These are phyloP conservation scores for Cylas formicarius DNA, from an alignment of 1,140 invertebrate species.

Conservation along the genomic window DNA sequence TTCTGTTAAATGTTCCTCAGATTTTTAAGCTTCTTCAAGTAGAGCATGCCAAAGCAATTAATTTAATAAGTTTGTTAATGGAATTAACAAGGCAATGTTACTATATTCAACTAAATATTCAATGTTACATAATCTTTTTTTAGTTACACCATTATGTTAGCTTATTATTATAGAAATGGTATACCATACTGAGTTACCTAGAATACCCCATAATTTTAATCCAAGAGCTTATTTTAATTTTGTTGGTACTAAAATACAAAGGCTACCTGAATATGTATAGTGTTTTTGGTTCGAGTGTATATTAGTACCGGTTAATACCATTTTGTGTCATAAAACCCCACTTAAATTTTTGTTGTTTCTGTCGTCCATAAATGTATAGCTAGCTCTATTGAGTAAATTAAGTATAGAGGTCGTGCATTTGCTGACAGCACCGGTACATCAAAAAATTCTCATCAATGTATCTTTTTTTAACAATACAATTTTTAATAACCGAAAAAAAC, in stretches of 20 bases:
- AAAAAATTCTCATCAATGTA: no score
- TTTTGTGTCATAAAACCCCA: no score
- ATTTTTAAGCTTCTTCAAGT: slow-evolving; percentile 53
- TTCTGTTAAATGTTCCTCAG: slow-evolving; percentile 65
- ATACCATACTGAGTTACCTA: slow-evolving; percentile 60
- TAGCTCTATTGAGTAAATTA: no score
- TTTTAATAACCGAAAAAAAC: no score
- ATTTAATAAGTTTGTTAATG: slow-evolving; percentile 53
- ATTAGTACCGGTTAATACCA: no score
- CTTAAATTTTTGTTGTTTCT: no score
- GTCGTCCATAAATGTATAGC: no score
- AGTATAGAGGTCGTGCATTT: no score
- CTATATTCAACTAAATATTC: neutral
- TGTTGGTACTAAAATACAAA: slow-evolving; percentile 55
- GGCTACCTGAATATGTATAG: slow-evolving; percentile 43
- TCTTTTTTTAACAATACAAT: no score
- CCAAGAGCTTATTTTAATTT: slow-evolving; percentile 61
- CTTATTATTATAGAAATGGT: slow-evolving; percentile 64
- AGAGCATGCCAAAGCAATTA: slow-evolving; percentile 55
- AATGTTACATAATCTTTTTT: slow-evolving; percentile 36
- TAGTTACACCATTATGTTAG: slow-evolving; percentile 62
- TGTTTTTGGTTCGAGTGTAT: slow-evolving; percentile 41
- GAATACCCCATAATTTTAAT: slow-evolving; percentile 65
- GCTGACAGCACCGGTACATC: no score
- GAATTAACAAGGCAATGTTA: slow-evolving; percentile 56